A percentile compares a stretch with the other conserved stretches of the same genome.
Evolutionary conservation across 2,888 invertebrate genomes (phyloP).

Genomic region (Scaptomyza reducta): DNA sequence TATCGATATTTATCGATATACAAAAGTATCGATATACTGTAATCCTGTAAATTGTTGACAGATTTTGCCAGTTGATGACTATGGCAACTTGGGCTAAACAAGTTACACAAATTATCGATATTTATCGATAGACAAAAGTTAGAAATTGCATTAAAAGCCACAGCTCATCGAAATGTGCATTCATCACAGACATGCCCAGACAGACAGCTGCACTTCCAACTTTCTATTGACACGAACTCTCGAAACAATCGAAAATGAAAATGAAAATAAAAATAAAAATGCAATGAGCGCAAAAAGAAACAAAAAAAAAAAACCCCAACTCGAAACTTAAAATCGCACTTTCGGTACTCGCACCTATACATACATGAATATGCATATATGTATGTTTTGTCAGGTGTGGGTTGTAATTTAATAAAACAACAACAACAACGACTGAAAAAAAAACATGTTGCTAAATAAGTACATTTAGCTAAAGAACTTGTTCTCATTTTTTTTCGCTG

Average conservation of each 20-base stretch:
- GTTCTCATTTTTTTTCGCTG: not conserved
- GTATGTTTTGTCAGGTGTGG: slow-evolving; percentile 32
- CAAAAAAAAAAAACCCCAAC: slow-evolving; percentile 6
- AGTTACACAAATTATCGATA: slow-evolving; percentile 10
- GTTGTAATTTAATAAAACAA: slow-evolving; percentile 26
- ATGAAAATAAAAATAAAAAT: slow-evolving; percentile 7
- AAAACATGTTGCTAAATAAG: slow-evolving; percentile 34
- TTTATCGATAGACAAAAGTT: not conserved
- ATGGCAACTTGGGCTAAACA: too few species aligned
- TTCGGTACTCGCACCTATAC: slow-evolving; percentile 26
- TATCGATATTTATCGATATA: not conserved
- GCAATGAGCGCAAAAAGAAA: slow-evolving; percentile 6
- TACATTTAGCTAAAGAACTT: slow-evolving; percentile 14
- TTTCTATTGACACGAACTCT: slow-evolving; percentile 33
- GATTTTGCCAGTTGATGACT: too few species aligned
- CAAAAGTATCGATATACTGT: too few species aligned
- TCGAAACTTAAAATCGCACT: slow-evolving; percentile 3
- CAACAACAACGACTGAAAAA: not conserved
- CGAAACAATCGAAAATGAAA: not conserved
- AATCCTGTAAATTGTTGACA: too few species aligned
- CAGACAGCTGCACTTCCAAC: slow-evolving; percentile 4
- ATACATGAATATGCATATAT: not conserved
- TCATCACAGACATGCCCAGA: not conserved
- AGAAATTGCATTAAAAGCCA: too few species aligned
- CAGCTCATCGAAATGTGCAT: not conserved